phyloP scores from a whole-genome alignment of 2,113 vertebrate genomes.

The Pteruthius melanotis region DNA sequence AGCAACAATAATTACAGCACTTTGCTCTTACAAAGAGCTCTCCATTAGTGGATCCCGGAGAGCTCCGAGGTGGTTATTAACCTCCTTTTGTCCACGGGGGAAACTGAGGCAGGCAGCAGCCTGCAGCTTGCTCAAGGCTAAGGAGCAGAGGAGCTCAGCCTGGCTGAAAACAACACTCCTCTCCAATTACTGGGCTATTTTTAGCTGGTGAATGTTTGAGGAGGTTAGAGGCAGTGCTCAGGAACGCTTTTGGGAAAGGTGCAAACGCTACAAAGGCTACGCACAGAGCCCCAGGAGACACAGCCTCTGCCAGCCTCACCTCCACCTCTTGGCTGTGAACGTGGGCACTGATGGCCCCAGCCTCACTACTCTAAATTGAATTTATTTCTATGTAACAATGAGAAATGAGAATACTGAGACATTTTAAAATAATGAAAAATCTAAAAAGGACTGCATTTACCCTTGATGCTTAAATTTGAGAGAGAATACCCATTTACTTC shows the following conservation, averaged over 20 bases:
- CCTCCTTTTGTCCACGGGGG: background rate
- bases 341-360: background rate
- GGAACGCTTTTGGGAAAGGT: background rate
- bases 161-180: background rate
- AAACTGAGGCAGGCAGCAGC: constrained; percentile 1
- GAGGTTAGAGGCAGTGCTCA: background rate
- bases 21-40: background rate
- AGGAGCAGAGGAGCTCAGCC: background rate
- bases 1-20: background rate
- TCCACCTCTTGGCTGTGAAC: background rate
- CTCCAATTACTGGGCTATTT: background rate
- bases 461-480: background rate
- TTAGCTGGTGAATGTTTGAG: background rate
- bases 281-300: background rate
- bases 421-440: background rate
- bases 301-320: background rate
- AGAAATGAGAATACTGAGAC: background rate
- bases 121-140: background rate
- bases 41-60: background rate
- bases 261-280: background rate
- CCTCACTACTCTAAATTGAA: background rate
- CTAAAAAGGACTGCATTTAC: background rate
- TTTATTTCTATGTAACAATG: background rate
- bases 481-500: background rate
- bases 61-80: background rate